phyloP scores from a whole-genome alignment of 2,797 vertebrate species.

The Microcaecilia unicolor region DNA sequence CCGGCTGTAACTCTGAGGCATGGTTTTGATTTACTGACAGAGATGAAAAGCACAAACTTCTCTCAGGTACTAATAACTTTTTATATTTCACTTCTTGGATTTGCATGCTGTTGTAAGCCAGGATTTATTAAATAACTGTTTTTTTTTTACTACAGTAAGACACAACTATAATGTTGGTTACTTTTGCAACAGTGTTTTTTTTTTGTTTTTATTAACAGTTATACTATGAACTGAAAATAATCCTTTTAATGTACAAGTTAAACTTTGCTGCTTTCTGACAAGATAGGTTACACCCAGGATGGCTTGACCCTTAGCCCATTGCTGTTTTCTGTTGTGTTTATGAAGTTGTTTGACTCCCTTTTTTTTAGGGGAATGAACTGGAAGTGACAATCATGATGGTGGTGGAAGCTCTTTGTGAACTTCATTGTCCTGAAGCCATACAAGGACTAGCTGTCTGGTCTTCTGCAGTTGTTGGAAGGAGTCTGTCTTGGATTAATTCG shows the following conservation, averaged over 20 bases:
- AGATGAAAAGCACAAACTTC: slow-evolving; percentile 79
- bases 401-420: slow-evolving; percentile 90
- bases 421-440: slow-evolving; percentile 92
- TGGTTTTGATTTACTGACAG: slow-evolving; percentile 88
- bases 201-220: no score
- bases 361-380: slow-evolving; percentile 76
- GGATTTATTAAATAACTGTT: no score
- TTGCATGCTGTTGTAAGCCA: background rate
- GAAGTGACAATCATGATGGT: slow-evolving; percentile 88
- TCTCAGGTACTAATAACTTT: slow-evolving; percentile 64
- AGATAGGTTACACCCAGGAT: no score
- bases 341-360: no score
- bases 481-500: slow-evolving; percentile 80
- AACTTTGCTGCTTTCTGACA: no score
- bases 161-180: no score
- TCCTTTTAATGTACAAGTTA: no score
- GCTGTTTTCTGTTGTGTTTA: no score
- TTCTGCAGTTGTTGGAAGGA: slow-evolving; percentile 68
- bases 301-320: no score
- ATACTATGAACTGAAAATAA: no score
- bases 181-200: no score
- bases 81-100: background rate
- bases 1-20: slow-evolving; percentile 93
- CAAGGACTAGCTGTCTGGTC: slow-evolving; percentile 90
- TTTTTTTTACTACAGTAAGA: no score